Base-by-base conservation (phyloP, 2,888 invertebrate species). In the Alloscopus bannaensis region DNA sequence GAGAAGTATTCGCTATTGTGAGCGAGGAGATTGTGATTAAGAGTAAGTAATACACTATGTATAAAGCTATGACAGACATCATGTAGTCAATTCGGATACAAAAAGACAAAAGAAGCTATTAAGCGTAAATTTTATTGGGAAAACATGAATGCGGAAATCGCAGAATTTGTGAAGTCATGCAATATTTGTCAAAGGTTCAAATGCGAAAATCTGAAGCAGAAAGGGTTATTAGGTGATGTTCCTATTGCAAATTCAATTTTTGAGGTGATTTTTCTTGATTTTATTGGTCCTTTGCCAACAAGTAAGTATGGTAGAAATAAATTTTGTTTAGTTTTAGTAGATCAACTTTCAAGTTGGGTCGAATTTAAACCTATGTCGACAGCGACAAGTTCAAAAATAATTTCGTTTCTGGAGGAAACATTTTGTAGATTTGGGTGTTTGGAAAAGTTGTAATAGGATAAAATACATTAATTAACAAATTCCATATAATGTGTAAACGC, bases 341-440 rank as follows among this genome's bases (percentile, higher is more conserved):
- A 85, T 24, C 79, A 83, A 52, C 73, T 83, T 31, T 75, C 69
- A 4, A 76, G 69, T 42, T 85, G 80, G 78, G 71, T 73, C n/a
- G 82, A 84, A 28, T 28, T 82, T 0, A 71, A 80, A 45, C 60
- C 84, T 4, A n/a, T 86, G 18, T 28, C 50, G 1, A 55, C 71
- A n/a, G 79, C 62, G 3, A 79, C 68, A 18, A 68, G 80, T 4
- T 45, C 26, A 29, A 65, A 52, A 6, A 42, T 84, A 24, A 77
- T 62, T 3, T 24, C 71, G 0, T 64, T 57, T 22, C 31, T 86
- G 4, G 57, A 86, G 11, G 65, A 78, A 45, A 60, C 71, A 1
- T 82, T 85, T 50, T 80, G 59, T 24, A 50, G 82, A 16, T 83
- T 47, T 40, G 84, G 84, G n/a, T n/a, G n/a, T n/a, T n/a, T n/a